Base-by-base conservation (phyloP, 2,888 invertebrate genomes). In the Seladonia tumulorum region DNA sequence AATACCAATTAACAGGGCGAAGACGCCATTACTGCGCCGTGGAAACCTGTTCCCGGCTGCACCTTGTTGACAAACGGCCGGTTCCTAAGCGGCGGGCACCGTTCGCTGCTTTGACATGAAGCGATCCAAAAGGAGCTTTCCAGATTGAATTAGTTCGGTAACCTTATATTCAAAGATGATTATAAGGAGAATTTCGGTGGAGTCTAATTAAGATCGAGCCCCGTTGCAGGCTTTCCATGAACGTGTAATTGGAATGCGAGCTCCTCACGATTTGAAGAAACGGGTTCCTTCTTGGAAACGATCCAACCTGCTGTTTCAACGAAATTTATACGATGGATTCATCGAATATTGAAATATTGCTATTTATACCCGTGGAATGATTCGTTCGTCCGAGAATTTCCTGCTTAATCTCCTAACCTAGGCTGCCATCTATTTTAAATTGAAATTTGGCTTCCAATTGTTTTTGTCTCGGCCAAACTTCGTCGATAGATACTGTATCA, bases 1-100 rank as follows among this genome's bases (percentile, higher is more conserved):
- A 94, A 94, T 94, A 94, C 93, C 94, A 94, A 94, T 94, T 94
- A 94, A 94, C 93, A 93, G 92, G 92, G 88, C 91, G 90, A 91
- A 88, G 92, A 93, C 92, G 92, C 92, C 93, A 93, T 93, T 92
- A 90, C 83, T 53, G 84, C 81, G 88, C 76, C 81, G 86, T 84
- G 79, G 68, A 90, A 88, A 90, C 88, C 91, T 85, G 88, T 90
- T 91, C 83, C 82, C 75, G 73, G 73, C 83, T 82, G 80, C 73
- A 79, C 82, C 85, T 82, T 75, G 81, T 88, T 83, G 90, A 90
- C 83, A 87, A 90, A 88, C 89, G 88, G 82, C 76, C 81, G 79
- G 81, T 73, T 47, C 74, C 71, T 80, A 57, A 82, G 35, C 75
- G 71, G 63, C 63, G 63, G 74, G 35, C 63, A 63, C 39, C 81